Conservation (phyloP, 1,140 invertebrate genomes). For the Rhopalosiphum padi region DNA sequence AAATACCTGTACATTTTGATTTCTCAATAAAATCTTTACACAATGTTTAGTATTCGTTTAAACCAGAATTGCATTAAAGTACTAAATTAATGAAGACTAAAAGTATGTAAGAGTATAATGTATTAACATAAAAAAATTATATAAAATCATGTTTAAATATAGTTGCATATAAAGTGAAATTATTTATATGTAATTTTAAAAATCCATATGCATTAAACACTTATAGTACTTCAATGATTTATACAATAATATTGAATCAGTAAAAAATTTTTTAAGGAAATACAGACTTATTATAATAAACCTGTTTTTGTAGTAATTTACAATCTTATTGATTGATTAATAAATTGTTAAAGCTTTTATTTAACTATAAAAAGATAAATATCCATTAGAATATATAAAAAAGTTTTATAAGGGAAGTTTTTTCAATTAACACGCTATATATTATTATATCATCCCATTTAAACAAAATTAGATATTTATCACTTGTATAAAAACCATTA, state of each 20-base stretch:
- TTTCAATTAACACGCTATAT: neutral
- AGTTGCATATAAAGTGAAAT: neutral
- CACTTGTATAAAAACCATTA: neutral
- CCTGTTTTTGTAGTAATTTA: neutral
- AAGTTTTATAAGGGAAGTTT: neutral
- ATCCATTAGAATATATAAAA: neutral
- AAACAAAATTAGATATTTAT: neutral
- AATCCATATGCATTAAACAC: neutral
- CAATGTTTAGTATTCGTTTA: neutral
- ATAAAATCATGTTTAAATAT: neutral
- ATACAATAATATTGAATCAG: neutral
- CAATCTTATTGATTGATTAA: neutral
- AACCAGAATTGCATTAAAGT: neutral
- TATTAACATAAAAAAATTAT: neutral
- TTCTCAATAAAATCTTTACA: neutral
- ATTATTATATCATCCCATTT: neutral
- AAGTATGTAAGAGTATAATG: neutral
- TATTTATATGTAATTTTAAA: neutral
- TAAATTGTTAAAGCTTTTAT: neutral
- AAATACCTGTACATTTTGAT: neutral
- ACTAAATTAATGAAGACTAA: neutral
- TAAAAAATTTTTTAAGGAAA: neutral
- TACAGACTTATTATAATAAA: neutral
- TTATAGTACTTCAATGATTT: neutral
- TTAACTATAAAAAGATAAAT: neutral